These are phyloP conservation scores for Dendronephthya gigantea DNA, from an alignment of 64 coral and sea anemone species.

Conservation along the genomic window DNA sequence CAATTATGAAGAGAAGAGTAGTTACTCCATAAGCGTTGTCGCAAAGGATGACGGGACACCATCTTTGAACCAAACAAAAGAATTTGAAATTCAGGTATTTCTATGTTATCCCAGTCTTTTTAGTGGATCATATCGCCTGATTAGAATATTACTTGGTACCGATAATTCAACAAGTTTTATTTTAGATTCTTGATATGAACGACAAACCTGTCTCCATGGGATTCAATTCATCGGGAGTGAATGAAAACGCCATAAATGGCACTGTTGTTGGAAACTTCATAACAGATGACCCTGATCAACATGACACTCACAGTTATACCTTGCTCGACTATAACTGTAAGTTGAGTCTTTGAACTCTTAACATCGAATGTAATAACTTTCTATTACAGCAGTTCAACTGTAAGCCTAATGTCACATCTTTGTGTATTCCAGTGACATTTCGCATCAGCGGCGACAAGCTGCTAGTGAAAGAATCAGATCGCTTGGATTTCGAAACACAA, in stretches of 20 bases:
- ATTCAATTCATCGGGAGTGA: constrained; percentile 19
- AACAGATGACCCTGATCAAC: constrained; percentile 35
- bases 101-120: too few relatives aligned
- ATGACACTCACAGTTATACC: constrained; percentile 21
- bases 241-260: constrained; percentile 45
- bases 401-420: too few relatives aligned
- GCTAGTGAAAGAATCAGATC: neutral
- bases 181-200: constrained; percentile 45
- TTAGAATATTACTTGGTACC: too few relatives aligned
- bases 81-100: neutral
- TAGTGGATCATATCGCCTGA: too few relatives aligned
- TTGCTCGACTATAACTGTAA: constrained; percentile 25
- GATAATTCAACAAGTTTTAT: neutral
- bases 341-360: too few relatives aligned
- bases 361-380: too few relatives aligned
- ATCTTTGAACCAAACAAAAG: neutral
- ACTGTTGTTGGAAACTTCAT: constrained; percentile 19
- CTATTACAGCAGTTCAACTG: too few relatives aligned
- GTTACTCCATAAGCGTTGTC: neutral
- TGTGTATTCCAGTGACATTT: neutral
- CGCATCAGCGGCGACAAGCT: constrained; percentile 24
- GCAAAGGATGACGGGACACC: neutral
- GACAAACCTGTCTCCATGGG: constrained; percentile 24
- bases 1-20: neutral
- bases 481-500: constrained; percentile 39